Conservation (phyloP, 2,797 vertebrate genomes). For the Cygnus olor region DNA sequence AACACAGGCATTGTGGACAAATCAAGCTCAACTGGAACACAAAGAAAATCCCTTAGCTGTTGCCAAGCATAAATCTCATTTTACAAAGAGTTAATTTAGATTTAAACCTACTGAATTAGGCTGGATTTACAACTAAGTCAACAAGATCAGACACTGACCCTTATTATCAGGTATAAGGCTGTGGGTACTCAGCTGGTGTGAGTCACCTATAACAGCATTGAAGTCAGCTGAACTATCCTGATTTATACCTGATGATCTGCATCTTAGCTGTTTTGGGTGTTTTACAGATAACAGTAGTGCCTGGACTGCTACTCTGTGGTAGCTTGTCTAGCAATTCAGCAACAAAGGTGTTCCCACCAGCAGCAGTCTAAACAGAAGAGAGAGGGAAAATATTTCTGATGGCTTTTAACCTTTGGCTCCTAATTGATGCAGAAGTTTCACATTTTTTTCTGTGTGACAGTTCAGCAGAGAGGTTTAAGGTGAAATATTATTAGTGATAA, state of each 20-base stretch:
- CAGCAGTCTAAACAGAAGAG: neutral
- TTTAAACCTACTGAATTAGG: neutral
- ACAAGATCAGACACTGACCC: accelerated
- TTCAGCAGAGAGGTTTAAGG: neutral
- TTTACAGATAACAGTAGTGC: neutral
- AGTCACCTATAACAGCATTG: neutral
- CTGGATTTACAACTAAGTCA: neutral
- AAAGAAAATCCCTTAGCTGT: neutral
- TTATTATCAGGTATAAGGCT: neutral
- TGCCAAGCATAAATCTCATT: neutral
- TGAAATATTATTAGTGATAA: neutral
- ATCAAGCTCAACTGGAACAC: neutral
- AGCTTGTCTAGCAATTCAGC: neutral
- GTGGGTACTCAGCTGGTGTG: neutral
- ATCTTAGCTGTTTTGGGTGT: neutral
- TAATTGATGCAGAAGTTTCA: neutral
- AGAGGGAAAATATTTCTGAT: neutral
- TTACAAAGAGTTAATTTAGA: neutral
- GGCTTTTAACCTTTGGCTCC: neutral
- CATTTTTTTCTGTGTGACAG: neutral
- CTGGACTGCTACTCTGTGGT: neutral
- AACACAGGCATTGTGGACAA: neutral
- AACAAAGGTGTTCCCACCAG: neutral
- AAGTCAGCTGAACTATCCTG: neutral
- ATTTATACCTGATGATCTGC: neutral